These are phyloP conservation scores for Galendromus occidentalis DNA, from an alignment of 1,140 invertebrate genomes.

Conservation along the genomic window DNA sequence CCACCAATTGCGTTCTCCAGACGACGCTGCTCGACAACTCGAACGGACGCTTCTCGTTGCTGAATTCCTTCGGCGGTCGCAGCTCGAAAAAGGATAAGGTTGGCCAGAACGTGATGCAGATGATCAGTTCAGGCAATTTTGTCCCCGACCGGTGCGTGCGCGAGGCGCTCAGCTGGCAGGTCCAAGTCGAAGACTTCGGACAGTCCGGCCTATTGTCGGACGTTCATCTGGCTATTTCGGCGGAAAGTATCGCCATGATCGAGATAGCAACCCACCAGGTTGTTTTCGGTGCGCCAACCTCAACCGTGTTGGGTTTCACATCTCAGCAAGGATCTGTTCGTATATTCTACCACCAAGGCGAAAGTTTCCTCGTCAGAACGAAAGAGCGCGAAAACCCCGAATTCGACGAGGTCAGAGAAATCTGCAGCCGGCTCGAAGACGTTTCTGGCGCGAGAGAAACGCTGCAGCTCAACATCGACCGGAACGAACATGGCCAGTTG, in stretches of 20 bases:
- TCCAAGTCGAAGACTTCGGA: conserved; percentile 41
- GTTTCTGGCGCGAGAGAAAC: conserved; percentile 50
- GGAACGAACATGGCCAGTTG: conserved; percentile 62
- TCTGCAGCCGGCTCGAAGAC: conserved; percentile 44
- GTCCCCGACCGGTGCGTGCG: conserved; percentile 40
- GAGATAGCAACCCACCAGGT: neutral
- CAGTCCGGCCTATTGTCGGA: conserved; percentile 22
- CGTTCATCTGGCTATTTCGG: neutral
- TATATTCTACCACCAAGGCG: conserved; percentile 45
- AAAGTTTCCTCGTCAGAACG: conserved; percentile 45
- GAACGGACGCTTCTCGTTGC: conserved; percentile 7
- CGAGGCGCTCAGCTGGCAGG: conserved; percentile 56
- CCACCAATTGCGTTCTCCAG: conserved; percentile 59
- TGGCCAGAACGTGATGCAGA: neutral
- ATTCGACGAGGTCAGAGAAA: conserved; percentile 52
- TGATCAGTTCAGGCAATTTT: conserved; percentile 36
- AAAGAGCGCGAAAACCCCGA: conserved; percentile 26
- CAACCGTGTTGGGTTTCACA: neutral
- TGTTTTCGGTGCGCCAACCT: neutral
- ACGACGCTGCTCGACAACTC: conserved; percentile 31
- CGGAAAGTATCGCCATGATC: neutral
- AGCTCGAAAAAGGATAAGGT: conserved; percentile 39
- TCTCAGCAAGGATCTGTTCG: neutral
- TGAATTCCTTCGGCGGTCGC: conserved; percentile 39
- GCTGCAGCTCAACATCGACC: conserved; percentile 47